Conservation (phyloP, 1,140 invertebrate species). For the Geopemphigus sp. region DNA sequence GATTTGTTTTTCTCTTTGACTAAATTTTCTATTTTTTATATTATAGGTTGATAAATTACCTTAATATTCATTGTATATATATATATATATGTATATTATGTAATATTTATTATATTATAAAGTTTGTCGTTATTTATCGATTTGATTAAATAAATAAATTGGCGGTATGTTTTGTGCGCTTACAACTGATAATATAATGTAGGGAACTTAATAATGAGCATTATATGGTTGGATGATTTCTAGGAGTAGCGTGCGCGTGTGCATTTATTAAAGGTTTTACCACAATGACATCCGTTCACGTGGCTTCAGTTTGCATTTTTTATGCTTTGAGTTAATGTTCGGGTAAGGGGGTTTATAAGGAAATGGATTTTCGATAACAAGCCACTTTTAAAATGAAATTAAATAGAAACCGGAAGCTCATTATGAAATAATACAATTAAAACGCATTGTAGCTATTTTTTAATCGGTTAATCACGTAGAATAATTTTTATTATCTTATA, state of each 20-base stretch:
- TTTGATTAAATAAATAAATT: not conserved
- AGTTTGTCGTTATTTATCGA: not conserved
- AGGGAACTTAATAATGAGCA: not conserved
- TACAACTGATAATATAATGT: not conserved
- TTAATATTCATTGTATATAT: too few species aligned
- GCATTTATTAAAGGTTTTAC: not conserved
- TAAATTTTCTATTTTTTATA: too few species aligned
- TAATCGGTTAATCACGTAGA: not conserved
- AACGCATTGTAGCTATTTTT: not conserved
- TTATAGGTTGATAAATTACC: too few species aligned
- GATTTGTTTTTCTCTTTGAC: too few species aligned
- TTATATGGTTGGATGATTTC: conserved; percentile 14
- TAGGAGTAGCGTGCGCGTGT: not conserved
- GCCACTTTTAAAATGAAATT: conserved; percentile 11
- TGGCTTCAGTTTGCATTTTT: conserved; percentile 23
- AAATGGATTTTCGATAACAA: not conserved
- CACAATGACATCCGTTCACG: conserved; percentile 43
- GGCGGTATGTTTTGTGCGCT: not conserved
- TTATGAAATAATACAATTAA: not conserved
- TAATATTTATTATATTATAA: conserved; percentile 11
- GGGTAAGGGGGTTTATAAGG: not conserved
- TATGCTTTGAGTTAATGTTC: conserved; percentile 7
- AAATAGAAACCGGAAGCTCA: conserved; percentile 1
- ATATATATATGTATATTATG: not conserved
- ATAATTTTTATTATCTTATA: conserved; percentile 3